Evolutionary conservation across 2,797 vertebrate genomes (phyloP), one percentile per base, ranked within the genome.

Genomic region (Sylvia borin): DNA sequence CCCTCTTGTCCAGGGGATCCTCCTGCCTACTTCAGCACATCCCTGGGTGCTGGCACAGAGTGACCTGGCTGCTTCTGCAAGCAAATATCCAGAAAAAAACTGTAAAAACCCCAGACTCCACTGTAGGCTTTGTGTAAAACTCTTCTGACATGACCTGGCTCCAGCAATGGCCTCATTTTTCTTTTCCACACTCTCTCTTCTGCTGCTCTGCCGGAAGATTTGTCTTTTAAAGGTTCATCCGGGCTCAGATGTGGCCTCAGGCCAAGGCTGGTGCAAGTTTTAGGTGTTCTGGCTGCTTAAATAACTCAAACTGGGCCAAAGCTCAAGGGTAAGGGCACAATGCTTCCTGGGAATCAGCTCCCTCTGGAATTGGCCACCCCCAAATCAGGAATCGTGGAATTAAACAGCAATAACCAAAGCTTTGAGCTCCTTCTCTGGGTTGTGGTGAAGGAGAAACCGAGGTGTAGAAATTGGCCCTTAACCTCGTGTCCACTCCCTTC

Each of bases 1-100:
- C 27, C 20, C 13, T 4, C 42, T 45, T 22, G 5, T 3, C 55
- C 8, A 1, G 0, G 0, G 62, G 61, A 43, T 57, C n/a, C 40
- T 89, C 29, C 21, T 43, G 29, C 38, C 42, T 38, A 24, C 21
- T 42, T 22, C 25, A 15, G 36, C 4, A 7, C 24, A 45, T 26
- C 27, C 5, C 64, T 26, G 53, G 20, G 8, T 27, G 53, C 47
- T 60, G 76, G 50, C 67, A 55, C 21, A 27, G n/a, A 45, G 47
- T 51, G 51, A 40, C 14, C 31, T 50, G 74, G 55, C 10, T 45
- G 9, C 31, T 83, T 67, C 47, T 77, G 61, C 53, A 57, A 66
- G 29, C 6, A 43, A 21, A 67, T 32, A 73, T 34, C 16, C 32
- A 48, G 22, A 10, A 54, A 36, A 36, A 50, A 47, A 3, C 0